Evolutionary conservation across 2,797 vertebrate species (phyloP), one percentile per base, ranked within the genome.

Genomic region (Sebastes hubbsi): DNA sequence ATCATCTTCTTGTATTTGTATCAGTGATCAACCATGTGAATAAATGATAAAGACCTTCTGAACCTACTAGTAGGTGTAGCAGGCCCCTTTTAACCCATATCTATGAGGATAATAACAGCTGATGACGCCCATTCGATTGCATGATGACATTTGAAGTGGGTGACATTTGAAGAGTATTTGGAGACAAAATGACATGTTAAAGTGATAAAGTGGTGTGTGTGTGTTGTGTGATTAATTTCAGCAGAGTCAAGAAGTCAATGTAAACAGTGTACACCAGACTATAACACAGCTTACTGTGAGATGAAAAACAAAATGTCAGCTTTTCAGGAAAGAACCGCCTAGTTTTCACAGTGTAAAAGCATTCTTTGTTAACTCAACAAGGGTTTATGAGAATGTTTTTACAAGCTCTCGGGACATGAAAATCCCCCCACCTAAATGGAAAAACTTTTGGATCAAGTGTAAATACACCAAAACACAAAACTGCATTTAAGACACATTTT

Each of bases 311-410:
- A 42, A 76, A 65, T 34, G 34, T 82, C 68, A 83, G 49, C 68
- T 77, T 80, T 87, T 77, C 9, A 66, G 38, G 63, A 78, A 74
- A 72, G 13, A 62, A 8, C 27, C 68, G 24, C 55, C 34, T 77
- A 1, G 14, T 61, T 82, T 61, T 72, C 70, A 63, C 10, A 74
- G 56, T 75, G 29, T 55, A 18, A 67, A 76, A 76, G 22, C 6
- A 1, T 29, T 67, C 2, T 13, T 34, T 70, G 68, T 6, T 9
- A 34, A 66, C 46, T 63, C 55, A 29, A 38, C 38, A 54, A 8
- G 25, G 20, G 1, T 25, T 78, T 34, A 16, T 34, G 25, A 25
- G 54, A 61, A 69, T 42, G 42, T 46, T 75, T 66, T 56, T 16
- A 29, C 6, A 25, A 29, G 20, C 70, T 60, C 8, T 9, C 2